phyloP scores from a whole-genome alignment of 2,113 vertebrate species.

The Cyprinodon variegatus region DNA sequence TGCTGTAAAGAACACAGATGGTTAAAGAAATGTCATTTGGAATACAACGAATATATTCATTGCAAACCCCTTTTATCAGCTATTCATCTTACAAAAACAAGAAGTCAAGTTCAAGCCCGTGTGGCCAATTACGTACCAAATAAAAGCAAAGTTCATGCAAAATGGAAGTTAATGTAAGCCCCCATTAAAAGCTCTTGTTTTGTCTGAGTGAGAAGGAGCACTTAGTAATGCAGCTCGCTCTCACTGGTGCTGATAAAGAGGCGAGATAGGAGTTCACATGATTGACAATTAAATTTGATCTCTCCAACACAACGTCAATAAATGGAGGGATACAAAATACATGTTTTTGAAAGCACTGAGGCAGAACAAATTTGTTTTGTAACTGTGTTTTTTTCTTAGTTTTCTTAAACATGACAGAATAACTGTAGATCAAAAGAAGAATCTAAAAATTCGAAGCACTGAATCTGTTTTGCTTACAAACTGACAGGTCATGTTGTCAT shows the following conservation, averaged over 20 bases:
- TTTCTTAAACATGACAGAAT: conserved; percentile 30
- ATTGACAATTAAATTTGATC: conserved; percentile 63
- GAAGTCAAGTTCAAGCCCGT: conserved; percentile 44
- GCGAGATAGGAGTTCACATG: conserved; percentile 43
- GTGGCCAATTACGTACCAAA: conserved; percentile 40
- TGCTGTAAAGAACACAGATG: conserved; percentile 16
- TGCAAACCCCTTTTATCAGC: conserved; percentile 50
- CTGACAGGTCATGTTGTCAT: not conserved
- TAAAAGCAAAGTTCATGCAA: conserved; percentile 53
- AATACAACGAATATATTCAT: conserved; percentile 35
- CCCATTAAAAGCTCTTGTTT: conserved; percentile 58
- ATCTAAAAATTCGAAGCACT: not conserved
- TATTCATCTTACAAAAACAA: conserved; percentile 54
- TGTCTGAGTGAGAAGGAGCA: conserved; percentile 34
- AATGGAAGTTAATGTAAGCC: conserved; percentile 57
- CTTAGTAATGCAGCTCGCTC: conserved; percentile 56
- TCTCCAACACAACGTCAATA: conserved; percentile 35
- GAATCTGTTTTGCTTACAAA: not conserved
- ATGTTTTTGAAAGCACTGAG: conserved; percentile 53
- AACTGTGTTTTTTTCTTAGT: conserved; percentile 25
- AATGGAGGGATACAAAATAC: conserved; percentile 44
- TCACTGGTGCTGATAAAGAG: conserved; percentile 51
- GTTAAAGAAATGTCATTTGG: conserved; percentile 28
- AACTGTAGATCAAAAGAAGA: conserved; percentile 5
- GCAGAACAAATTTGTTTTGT: conserved; percentile 47